These are phyloP conservation scores for Drosophila lacicola DNA, from an alignment of 2,888 invertebrate species.

Conservation along the genomic window DNA sequence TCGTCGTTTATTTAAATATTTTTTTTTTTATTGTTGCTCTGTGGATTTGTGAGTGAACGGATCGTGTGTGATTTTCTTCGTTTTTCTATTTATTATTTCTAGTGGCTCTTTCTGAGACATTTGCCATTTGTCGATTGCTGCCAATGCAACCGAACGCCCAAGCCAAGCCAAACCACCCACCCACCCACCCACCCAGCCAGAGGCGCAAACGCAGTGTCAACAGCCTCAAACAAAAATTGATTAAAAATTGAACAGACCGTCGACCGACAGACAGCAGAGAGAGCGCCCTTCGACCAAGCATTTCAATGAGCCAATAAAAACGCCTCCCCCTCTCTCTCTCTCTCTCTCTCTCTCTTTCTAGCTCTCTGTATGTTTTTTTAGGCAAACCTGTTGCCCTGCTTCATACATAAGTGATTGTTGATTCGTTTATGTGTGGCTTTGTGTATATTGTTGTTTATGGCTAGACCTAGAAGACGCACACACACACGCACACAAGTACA, in stretches of 20 bases:
- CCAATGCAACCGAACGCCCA: slow-evolving; percentile 17
- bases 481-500: slow-evolving; percentile 8
- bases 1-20: slow-evolving; percentile 3
- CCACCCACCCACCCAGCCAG: not conserved
- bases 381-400: slow-evolving; percentile 52
- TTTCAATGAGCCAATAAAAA: slow-evolving; percentile 43
- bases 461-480: slow-evolving; percentile 17
- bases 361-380: slow-evolving; percentile 1
- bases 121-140: slow-evolving; percentile 28
- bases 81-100: slow-evolving; percentile 37
- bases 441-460: slow-evolving; percentile 27
- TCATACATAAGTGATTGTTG: slow-evolving; percentile 21
- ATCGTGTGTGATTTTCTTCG: slow-evolving; percentile 26
- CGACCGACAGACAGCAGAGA: slow-evolving; percentile 1
- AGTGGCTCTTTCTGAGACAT: slow-evolving; percentile 24
- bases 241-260: slow-evolving; percentile 7
- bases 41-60: slow-evolving; percentile 4
- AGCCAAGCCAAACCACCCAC: slow-evolving; percentile 18
- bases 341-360: too few species aligned
- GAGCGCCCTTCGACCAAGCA: slow-evolving; percentile 40
- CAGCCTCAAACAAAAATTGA: slow-evolving; percentile 33
- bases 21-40: slow-evolving; percentile 24
- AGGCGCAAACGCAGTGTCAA: slow-evolving; percentile 42
- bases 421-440: slow-evolving; percentile 3
- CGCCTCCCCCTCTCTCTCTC: slow-evolving; percentile 27